Evolutionary conservation across 2,113 vertebrate genomes (phyloP), one percentile per base, ranked within the genome.

Genomic region (Oryzias javanicus): DNA sequence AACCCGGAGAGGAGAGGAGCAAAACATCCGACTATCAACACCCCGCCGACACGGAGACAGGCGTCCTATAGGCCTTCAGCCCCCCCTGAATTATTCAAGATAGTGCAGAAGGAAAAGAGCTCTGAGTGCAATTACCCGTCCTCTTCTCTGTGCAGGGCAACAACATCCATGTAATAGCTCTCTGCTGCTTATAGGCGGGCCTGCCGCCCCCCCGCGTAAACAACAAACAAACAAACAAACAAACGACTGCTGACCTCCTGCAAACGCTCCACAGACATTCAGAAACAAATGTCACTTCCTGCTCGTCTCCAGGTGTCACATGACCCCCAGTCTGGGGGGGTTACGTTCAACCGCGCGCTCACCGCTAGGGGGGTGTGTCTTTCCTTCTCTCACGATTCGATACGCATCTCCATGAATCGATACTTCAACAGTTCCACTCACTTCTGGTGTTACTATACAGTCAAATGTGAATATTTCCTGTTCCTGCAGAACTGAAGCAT

Each of bases 21-120:
- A 79, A 64, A 72, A 64, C 80, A 80, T 86, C 53, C 76, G 82
- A 79, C 69, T 81, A 83, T 59, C 72, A 83, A 71, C 56, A 64
- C 63, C 58, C 67, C 62, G 10, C 44, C 69, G 74, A 80, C 71
- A 56, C 16, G 14, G 66, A 76, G 64, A 77, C 22, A 12, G 59
- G 60, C 74, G 82, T 82, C 76, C 80, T 83, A 76, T 83, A 63
- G 80, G 64, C 65, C 74, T 70, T 55, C 55, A 81, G 77, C 56
- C 69, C 45, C 74, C 58, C 15, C 73, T 90, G 79, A 91, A 91
- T 91, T 88, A 91, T 91, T 91, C 75, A 91, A 72, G 78, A 89
- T 78, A 80, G 72, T 19, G 19, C 67, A 69, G 72, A 75, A 82
- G 86, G 84, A 87, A 68, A 86, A 78, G 79, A 82, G 82, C 73